Percentiles rank a stretch among this genome's conserved stretches.
Conservation (phyloP, 2,113 vertebrate genomes). For the Siphamia tubifer region DNA sequence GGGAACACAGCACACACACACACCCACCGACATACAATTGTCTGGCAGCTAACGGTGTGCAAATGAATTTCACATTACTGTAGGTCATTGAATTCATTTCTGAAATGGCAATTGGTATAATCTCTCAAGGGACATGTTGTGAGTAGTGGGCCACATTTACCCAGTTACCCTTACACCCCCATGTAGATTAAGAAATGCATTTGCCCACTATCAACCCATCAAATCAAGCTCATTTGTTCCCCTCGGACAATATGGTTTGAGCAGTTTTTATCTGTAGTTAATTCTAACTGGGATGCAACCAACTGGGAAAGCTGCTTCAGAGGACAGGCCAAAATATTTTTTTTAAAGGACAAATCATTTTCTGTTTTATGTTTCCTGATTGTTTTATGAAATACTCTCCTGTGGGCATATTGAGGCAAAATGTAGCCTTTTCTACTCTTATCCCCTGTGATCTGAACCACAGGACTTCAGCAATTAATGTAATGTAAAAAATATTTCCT, state of each 20-base stretch:
- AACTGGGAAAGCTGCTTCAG: slow-evolving; percentile 25
- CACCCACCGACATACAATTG: background rate
- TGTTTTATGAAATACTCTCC: slow-evolving; percentile 32
- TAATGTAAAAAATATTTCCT: background rate
- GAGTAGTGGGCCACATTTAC: slow-evolving; percentile 77
- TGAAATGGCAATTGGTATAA: slow-evolving; percentile 87
- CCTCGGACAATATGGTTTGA: slow-evolving; percentile 30
- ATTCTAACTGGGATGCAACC: slow-evolving; percentile 21
- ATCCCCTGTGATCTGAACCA: slow-evolving; percentile 32
- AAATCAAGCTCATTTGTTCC: slow-evolving; percentile 35
- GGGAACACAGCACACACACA: background rate
- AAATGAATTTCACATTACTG: slow-evolving; percentile 87
- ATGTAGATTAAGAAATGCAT: slow-evolving; percentile 81
- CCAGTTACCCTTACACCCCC: slow-evolving; percentile 74
- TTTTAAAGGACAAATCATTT: slow-evolving; percentile 15
- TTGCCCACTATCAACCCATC: slow-evolving; percentile 61
- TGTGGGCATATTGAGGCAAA: slow-evolving; percentile 38
- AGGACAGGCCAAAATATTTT: slow-evolving; percentile 10
- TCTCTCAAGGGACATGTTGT: slow-evolving; percentile 84
- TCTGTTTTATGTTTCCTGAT: slow-evolving; percentile 9
- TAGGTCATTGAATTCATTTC: slow-evolving; percentile 97
- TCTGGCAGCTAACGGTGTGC: slow-evolving; percentile 77
- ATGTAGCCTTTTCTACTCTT: slow-evolving; percentile 5
- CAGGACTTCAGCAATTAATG: slow-evolving; percentile 26
- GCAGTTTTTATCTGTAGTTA: slow-evolving; percentile 30